These are phyloP conservation scores for Mystacides longicornis DNA, from an alignment of 2,888 invertebrate genomes.

Conservation along the genomic window DNA sequence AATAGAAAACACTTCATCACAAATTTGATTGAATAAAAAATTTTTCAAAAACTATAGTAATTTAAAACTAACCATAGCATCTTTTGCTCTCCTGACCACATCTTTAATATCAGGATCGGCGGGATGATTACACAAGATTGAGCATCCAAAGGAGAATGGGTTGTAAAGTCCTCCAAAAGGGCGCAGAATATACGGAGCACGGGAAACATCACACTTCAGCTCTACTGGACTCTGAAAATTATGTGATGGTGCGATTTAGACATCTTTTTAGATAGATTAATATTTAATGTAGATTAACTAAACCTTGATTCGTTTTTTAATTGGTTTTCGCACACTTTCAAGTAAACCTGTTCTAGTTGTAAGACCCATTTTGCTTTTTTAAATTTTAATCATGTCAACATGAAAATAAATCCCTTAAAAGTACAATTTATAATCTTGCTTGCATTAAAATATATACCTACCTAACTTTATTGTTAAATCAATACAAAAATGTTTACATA, in stretches of 20 bases:
- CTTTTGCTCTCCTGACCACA: constrained; percentile 63
- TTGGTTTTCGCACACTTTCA: constrained; percentile 49
- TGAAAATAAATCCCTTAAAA: too few relatives aligned
- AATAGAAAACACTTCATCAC: not conserved
- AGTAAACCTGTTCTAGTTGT: constrained; percentile 60
- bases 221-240: constrained; percentile 36
- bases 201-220: constrained; percentile 53
- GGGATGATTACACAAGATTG: constrained; percentile 79
- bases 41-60: not conserved
- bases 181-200: constrained; percentile 66
- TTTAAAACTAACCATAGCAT: constrained; percentile 53
- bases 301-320: constrained; percentile 21
- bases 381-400: too few relatives aligned
- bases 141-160: constrained; percentile 73
- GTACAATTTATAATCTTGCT: too few relatives aligned
- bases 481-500: too few relatives aligned
- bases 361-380: constrained; percentile 50
- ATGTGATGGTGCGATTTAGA: not conserved
- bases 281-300: too few relatives aligned
- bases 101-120: constrained; percentile 66
- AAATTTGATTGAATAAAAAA: not conserved
- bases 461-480: too few relatives aligned
- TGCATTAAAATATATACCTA: too few relatives aligned
- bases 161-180: constrained; percentile 77
- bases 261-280: not conserved